phyloP scores from a whole-genome alignment of 2,797 vertebrate genomes.

The Potorous gilbertii region DNA sequence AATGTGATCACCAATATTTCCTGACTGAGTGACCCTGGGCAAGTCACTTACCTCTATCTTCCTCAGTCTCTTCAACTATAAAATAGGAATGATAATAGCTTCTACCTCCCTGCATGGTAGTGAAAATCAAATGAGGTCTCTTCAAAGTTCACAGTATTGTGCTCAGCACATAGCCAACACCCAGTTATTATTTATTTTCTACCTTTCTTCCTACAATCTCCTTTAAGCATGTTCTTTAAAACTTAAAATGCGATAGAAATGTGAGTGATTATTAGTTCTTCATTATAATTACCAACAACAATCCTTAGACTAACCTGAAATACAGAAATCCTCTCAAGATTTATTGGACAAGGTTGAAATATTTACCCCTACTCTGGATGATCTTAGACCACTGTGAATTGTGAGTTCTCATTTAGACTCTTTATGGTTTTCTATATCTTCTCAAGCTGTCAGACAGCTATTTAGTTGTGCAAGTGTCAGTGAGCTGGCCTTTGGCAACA shows the following conservation, averaged over 20 bases:
- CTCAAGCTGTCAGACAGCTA: not conserved
- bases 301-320: not conserved
- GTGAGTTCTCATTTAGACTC: not conserved
- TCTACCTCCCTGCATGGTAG: not conserved
- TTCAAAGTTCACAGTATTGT: not conserved
- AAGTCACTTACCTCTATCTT: not conserved
- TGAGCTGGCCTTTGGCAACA: not conserved
- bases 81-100: not conserved
- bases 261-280: not conserved
- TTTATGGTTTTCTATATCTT: not conserved
- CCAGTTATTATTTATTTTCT: not conserved
- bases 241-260: not conserved
- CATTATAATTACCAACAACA: not conserved
- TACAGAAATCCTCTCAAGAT: not conserved
- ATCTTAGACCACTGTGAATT: not conserved
- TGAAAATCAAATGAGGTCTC: not conserved
- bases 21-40: not conserved
- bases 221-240: not conserved
- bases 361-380: not conserved
- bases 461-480: not conserved
- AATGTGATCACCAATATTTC: not conserved
- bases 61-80: not conserved
- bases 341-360: not conserved
- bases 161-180: not conserved
- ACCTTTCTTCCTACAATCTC: not conserved